phyloP scores from a whole-genome alignment of 2,888 invertebrate genomes.

The Apodemia duryi region DNA sequence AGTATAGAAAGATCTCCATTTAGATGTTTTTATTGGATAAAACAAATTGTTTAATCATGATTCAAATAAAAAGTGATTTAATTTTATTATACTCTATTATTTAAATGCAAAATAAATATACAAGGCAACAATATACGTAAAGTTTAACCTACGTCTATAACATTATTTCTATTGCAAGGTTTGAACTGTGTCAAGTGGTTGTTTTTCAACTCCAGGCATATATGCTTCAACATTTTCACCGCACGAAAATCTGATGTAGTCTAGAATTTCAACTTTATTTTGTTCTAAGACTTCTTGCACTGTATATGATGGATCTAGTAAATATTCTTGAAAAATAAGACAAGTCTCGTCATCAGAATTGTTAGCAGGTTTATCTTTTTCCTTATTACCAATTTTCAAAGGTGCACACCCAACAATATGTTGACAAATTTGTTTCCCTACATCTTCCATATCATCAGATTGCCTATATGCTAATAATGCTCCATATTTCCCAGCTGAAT shows the following conservation, averaged over 20 bases:
- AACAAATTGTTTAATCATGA: background rate
- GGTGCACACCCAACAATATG: constrained; percentile 96
- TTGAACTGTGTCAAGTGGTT: constrained; percentile 80
- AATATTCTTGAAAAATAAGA: constrained; percentile 92
- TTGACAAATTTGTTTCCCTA: constrained; percentile 91
- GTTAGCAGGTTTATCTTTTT: constrained; percentile 80
- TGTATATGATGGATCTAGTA: constrained; percentile 86
- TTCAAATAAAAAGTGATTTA: no score
- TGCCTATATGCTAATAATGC: constrained; percentile 87
- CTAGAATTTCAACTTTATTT: constrained; percentile 83
- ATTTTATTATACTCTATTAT: constrained; percentile 28
- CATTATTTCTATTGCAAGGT: constrained; percentile 76
- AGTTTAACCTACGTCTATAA: constrained; percentile 9
- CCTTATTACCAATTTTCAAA: constrained; percentile 83
- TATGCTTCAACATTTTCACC: constrained; percentile 81
- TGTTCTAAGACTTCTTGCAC: constrained; percentile 86
- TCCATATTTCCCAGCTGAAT: constrained; percentile 90
- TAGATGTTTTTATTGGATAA: background rate
- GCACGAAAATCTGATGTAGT: constrained; percentile 93
- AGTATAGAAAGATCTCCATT: background rate
- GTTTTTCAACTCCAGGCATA: constrained; percentile 68
- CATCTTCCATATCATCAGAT: constrained; percentile 52
- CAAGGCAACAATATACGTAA: constrained; percentile 21
- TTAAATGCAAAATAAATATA: constrained; percentile 38
- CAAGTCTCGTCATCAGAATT: constrained; percentile 87